A percentile compares a stretch with the other conserved stretches of the same genome.
Conservation (phyloP, 1,140 invertebrate species). For the Pseudomyrmex flavicornis region DNA sequence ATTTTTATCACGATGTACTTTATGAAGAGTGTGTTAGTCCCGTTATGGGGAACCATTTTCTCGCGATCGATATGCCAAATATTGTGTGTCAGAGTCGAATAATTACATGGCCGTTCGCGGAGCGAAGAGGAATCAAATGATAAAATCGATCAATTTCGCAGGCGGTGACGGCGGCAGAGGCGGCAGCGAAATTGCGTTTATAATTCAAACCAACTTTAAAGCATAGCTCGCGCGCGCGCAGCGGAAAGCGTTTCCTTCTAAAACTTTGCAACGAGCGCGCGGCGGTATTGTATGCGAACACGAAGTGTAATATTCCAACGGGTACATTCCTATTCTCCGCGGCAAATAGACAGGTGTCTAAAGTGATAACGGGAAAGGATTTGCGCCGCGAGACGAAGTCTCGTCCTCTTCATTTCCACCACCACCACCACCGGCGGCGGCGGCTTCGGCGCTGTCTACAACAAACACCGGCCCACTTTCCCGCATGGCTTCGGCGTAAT, state of each 20-base stretch:
- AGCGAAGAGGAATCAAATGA: not conserved
- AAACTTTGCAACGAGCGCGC: not conserved
- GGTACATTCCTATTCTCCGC: slow-evolving; percentile 39
- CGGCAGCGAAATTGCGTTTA: too few relatives aligned
- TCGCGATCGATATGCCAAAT: not conserved
- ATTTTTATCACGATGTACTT: slow-evolving; percentile 1
- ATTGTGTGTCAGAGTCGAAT: too few relatives aligned
- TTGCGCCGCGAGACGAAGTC: slow-evolving; percentile 30
- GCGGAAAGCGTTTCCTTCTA: not conserved
- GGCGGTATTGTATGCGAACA: not conserved
- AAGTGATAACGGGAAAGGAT: slow-evolving; percentile 67
- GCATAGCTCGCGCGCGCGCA: not conserved
- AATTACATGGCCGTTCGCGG: too few relatives aligned
- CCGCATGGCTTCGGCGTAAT: slow-evolving; percentile 72
- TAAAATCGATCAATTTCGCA: not conserved
- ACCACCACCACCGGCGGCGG: not conserved
- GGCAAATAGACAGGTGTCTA: slow-evolving; percentile 68
- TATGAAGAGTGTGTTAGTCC: not conserved
- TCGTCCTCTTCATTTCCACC: slow-evolving; percentile 44
- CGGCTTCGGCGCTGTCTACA: slow-evolving; percentile 8
- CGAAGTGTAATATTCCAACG: slow-evolving; percentile 33
- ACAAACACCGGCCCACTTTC: slow-evolving; percentile 65
- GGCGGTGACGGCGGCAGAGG: too few relatives aligned
- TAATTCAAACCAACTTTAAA: slow-evolving; percentile 25
- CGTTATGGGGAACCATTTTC: not conserved